Evolutionary conservation across 2,888 invertebrate genomes (phyloP).

Genomic region (Parnassius apollo): DNA sequence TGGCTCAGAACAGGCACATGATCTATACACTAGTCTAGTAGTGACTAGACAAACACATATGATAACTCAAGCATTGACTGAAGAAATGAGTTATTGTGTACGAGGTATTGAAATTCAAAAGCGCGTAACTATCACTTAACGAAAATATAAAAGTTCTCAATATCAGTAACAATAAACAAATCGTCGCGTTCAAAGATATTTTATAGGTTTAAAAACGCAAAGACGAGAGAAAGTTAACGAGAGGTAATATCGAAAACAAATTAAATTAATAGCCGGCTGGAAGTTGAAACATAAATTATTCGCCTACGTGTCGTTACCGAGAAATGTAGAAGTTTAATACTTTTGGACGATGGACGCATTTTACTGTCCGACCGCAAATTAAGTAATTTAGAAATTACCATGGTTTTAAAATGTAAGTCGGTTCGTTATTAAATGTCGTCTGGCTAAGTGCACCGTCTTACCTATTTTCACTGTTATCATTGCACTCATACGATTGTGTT

Average conservation of each 20-base stretch:
- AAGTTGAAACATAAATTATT: conserved; percentile 50
- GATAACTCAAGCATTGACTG: too few species aligned
- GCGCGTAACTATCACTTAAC: too few species aligned
- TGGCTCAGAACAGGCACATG: too few species aligned
- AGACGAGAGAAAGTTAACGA: conserved; percentile 57
- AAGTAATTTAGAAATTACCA: neutral
- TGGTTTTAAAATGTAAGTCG: neutral
- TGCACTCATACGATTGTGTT: too few species aligned
- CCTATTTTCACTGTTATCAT: too few species aligned
- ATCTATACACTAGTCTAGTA: too few species aligned
- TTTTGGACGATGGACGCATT: conserved; percentile 3
- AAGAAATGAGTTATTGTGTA: too few species aligned
- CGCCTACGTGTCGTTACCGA: conserved; percentile 49
- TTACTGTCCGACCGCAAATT: conserved; percentile 7
- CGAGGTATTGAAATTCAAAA: too few species aligned
- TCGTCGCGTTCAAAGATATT: conserved; percentile 18
- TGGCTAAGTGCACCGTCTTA: too few species aligned
- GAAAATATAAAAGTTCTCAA: too few species aligned
- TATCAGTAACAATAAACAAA: conserved; percentile 30
- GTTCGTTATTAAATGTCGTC: too few species aligned
- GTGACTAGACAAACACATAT: too few species aligned
- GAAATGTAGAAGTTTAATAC: conserved; percentile 32
- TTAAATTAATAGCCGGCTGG: conserved; percentile 53
- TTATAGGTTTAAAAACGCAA: conserved; percentile 37
- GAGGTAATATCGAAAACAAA: conserved; percentile 52